These are phyloP conservation scores for Noctua pronuba DNA, from an alignment of 2,888 invertebrate genomes.

Conservation along the genomic window DNA sequence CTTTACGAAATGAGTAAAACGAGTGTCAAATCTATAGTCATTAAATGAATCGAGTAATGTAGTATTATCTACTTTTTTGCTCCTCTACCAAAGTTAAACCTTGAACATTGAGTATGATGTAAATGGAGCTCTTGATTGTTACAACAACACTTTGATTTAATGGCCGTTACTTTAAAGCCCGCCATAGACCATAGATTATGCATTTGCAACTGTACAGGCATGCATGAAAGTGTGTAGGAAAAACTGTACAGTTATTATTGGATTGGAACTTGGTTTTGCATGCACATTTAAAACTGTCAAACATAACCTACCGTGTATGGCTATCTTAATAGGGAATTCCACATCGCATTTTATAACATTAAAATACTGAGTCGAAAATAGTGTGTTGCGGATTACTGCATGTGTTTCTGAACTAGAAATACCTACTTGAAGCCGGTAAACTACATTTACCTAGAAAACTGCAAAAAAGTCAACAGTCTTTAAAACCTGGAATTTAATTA, in stretches of 20 bases:
- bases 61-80: neutral
- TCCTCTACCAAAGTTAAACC: neutral
- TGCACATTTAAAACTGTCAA: no score
- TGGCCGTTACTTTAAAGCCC: neutral
- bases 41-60: neutral
- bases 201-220: no score
- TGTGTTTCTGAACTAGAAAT: neutral
- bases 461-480: neutral
- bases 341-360: neutral
- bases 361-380: neutral
- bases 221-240: no score
- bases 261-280: no score
- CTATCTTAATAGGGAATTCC: neutral
- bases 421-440: neutral
- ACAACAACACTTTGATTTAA: neutral
- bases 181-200: no score
- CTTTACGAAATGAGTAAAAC: neutral
- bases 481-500: conserved; percentile 10
- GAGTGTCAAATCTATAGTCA: neutral
- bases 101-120: neutral
- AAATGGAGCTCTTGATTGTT: neutral
- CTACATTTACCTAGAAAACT: neutral
- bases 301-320: no score
- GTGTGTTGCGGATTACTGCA: neutral
- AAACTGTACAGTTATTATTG: no score